These are phyloP conservation scores for Phrynocephalus forsythii DNA, from an alignment of 2,797 vertebrate genomes.

Conservation along the genomic window DNA sequence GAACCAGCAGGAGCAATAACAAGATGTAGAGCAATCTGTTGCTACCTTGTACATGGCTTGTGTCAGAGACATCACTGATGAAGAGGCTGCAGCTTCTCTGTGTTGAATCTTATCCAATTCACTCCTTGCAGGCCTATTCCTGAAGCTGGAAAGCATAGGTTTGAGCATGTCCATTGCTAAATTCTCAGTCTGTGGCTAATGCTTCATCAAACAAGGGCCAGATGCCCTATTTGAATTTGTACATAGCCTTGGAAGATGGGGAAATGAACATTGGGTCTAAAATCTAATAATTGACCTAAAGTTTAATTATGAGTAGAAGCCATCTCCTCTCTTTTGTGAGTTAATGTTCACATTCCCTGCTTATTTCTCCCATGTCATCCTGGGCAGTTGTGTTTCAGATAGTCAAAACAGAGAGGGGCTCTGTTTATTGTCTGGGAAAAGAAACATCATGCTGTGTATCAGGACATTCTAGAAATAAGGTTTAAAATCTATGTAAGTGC, in stretches of 20 bases:
- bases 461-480: neutral
- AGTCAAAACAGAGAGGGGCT: conserved; percentile 6
- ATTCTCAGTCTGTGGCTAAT: neutral
- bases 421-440: neutral
- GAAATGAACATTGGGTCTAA: neutral
- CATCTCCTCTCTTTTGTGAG: neutral
- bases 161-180: neutral
- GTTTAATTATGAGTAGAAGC: neutral
- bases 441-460: neutral
- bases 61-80: neutral
- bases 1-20: neutral
- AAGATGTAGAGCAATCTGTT: neutral
- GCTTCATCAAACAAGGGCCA: neutral
- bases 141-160: neutral
- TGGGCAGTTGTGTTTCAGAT: neutral
- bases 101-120: neutral
- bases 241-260: neutral
- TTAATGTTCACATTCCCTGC: neutral
- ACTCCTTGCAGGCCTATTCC: neutral
- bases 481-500: conserved; percentile 40
- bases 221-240: neutral
- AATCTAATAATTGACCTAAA: neutral
- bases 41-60: neutral
- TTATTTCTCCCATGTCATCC: conserved; percentile 1
- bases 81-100: neutral